Percentiles rank a stretch among this genome's conserved stretches.
These are phyloP conservation scores for Aptenodytes patagonicus DNA, from an alignment of 2,113 vertebrate species.

Conservation along the genomic window DNA sequence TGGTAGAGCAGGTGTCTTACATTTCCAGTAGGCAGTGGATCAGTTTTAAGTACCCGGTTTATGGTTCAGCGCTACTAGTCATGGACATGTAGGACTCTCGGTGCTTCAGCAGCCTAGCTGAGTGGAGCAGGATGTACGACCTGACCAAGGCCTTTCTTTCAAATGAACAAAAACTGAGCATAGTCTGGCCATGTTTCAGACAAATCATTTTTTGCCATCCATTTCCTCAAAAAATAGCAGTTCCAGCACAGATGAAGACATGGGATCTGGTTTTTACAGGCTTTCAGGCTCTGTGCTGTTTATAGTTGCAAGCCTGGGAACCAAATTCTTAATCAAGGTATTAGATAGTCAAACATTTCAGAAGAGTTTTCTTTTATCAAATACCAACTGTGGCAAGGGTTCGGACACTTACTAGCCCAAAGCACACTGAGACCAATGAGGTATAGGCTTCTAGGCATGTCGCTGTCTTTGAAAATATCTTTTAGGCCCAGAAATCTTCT, in stretches of 20 bases:
- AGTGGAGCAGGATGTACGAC: background rate
- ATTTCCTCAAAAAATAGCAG: background rate
- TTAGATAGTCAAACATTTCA: background rate
- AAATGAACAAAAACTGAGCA: background rate
- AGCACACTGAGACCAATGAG: background rate
- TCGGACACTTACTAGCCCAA: background rate
- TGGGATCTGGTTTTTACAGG: background rate
- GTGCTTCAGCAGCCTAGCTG: background rate
- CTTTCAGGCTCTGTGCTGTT: background rate
- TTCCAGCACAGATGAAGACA: background rate
- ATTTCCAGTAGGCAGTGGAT: background rate
- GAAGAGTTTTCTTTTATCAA: background rate
- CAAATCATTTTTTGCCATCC: background rate
- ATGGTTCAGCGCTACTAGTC: background rate
- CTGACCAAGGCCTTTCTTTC: background rate
- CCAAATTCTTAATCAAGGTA: background rate
- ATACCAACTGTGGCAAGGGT: background rate
- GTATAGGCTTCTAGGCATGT: background rate
- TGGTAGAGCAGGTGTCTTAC: background rate
- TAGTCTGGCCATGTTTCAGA: background rate
- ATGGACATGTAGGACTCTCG: rapidly evolving
- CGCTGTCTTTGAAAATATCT: background rate
- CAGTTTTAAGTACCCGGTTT: background rate
- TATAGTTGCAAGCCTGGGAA: background rate
- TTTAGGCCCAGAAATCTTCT: background rate